phyloP scores from a whole-genome alignment of 2,113 vertebrate genomes.

The Ardeotis arabs region DNA sequence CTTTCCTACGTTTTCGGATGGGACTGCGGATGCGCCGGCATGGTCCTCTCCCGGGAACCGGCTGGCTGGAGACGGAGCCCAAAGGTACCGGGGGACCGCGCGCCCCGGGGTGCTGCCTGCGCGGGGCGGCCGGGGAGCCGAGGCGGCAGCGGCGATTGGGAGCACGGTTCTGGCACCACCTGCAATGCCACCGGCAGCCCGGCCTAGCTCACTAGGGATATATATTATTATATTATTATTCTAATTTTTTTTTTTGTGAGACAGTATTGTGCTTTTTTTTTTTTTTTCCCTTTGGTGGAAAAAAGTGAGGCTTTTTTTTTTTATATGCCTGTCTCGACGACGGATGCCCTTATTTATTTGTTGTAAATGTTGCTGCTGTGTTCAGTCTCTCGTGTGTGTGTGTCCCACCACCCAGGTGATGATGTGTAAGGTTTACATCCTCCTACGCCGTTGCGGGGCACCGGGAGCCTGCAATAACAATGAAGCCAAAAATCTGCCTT shows the following conservation, averaged over 20 bases:
- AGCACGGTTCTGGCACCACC: not conserved
- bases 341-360: slow-evolving; percentile 79
- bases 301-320: slow-evolving; percentile 65
- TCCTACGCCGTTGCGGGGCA: slow-evolving; percentile 38
- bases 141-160: not conserved
- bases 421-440: slow-evolving; percentile 53
- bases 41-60: not conserved
- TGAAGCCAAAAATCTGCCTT: slow-evolving; percentile 75
- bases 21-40: not conserved
- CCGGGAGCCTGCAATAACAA: slow-evolving; percentile 63
- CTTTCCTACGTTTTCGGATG: not conserved
- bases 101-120: not conserved
- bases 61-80: not conserved
- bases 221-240: not conserved
- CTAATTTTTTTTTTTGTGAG: slow-evolving; percentile 17
- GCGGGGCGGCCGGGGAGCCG: not conserved
- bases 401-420: slow-evolving; percentile 29
- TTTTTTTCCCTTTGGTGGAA: not conserved
- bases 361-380: slow-evolving; percentile 74
- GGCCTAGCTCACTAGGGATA: slow-evolving; percentile 10
- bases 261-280: slow-evolving; percentile 63
- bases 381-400: slow-evolving; percentile 36
- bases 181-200: not conserved
- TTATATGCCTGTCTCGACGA: slow-evolving; percentile 50
- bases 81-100: not conserved